phyloP scores from a whole-genome alignment of 2,888 invertebrate genomes.

The Gymnoscelis rufifasciata region DNA sequence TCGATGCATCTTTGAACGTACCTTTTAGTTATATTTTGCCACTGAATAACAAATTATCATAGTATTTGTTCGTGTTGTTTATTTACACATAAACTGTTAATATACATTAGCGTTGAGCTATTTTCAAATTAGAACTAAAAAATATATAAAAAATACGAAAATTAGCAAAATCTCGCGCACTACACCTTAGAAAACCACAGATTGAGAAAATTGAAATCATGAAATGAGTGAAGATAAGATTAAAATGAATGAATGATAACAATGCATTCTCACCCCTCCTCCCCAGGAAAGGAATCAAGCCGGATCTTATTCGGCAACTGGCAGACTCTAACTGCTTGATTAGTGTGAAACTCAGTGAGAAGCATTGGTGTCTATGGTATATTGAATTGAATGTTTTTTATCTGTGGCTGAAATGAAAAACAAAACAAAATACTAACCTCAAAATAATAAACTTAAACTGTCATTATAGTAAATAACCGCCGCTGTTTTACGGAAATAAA shows the following conservation, averaged over 20 bases:
- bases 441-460: not conserved
- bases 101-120: constrained; percentile 18
- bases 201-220: not conserved
- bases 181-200: constrained; percentile 16
- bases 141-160: constrained; percentile 25
- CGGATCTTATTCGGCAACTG: no score
- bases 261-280: no score
- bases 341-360: no score
- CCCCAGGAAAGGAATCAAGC: no score
- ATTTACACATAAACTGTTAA: constrained; percentile 20
- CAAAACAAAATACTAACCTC: not conserved
- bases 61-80: constrained; percentile 19
- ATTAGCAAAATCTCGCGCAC: constrained; percentile 20
- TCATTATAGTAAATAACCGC: constrained; percentile 1
- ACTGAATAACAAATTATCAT: constrained; percentile 44
- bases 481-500: no score
- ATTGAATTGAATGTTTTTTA: no score
- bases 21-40: constrained; percentile 40
- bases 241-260: not conserved
- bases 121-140: constrained; percentile 6
- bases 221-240: no score
- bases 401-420: no score
- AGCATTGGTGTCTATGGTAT: no score
- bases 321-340: no score
- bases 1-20: constrained; percentile 36